These are phyloP conservation scores for Drosophila suboccidentalis DNA, from an alignment of 2,888 invertebrate species.

Conservation along the genomic window DNA sequence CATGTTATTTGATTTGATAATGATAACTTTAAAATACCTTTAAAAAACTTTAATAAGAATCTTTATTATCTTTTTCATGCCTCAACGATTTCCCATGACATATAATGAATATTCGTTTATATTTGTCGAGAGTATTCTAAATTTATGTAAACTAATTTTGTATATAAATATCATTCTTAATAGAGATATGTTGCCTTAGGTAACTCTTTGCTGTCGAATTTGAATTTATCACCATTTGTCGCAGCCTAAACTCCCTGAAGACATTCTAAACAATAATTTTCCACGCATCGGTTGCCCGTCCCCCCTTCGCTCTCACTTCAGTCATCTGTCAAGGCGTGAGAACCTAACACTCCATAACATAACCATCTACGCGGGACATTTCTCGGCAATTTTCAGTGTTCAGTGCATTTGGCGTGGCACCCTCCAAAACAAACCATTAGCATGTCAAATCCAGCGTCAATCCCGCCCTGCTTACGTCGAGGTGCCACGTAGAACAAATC, in stretches of 20 bases:
- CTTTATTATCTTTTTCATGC: too few species aligned
- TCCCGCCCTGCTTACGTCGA: constrained; percentile 21
- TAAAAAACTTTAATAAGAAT: too few species aligned
- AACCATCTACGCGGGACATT: constrained; percentile 24
- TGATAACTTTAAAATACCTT: background rate
- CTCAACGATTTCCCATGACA: too few species aligned
- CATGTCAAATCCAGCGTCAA: constrained; percentile 54
- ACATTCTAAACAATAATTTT: constrained; percentile 53
- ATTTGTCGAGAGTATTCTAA: background rate
- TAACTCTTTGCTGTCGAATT: constrained; percentile 11
- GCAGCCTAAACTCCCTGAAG: constrained; percentile 31
- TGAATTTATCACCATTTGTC: constrained; percentile 69
- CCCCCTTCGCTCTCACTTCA: constrained; percentile 31
- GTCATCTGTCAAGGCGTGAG: constrained; percentile 64
- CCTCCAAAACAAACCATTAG: constrained; percentile 59
- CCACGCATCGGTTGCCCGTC: constrained; percentile 37
- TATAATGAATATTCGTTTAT: background rate
- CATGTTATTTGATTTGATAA: background rate
- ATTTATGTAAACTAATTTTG: background rate
- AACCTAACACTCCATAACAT: constrained; percentile 43
- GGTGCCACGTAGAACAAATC: constrained; percentile 51
- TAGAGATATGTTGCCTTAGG: constrained; percentile 5
- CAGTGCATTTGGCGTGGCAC: constrained; percentile 56
- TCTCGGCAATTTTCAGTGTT: constrained; percentile 61
- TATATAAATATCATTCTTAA: constrained; percentile 4